These are phyloP conservation scores for Aphidius gifuensis DNA, from an alignment of 1,140 invertebrate genomes.

Conservation along the genomic window DNA sequence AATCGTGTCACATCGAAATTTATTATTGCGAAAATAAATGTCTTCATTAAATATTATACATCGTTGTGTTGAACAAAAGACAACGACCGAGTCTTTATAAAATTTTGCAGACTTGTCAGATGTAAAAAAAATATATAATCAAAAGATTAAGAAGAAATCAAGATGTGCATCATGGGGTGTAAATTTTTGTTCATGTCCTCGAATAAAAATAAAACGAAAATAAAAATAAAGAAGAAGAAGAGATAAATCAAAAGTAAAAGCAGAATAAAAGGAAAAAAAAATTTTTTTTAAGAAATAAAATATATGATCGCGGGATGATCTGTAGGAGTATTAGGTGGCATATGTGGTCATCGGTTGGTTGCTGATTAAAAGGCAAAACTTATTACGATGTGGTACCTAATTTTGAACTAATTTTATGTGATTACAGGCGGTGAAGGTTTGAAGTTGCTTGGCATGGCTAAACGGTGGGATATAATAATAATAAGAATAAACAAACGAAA, in stretches of 20 bases:
- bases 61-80: not conserved
- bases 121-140: no score
- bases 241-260: not conserved
- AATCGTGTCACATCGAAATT: conserved; percentile 10
- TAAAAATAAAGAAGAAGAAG: not conserved
- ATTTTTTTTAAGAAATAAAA: not conserved
- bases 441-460: not conserved
- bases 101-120: no score
- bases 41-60: conserved; percentile 18
- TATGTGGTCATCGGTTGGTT: not conserved
- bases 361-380: conserved; percentile 38
- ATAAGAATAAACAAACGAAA: not conserved
- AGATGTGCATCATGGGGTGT: conserved; percentile 2
- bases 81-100: no score
- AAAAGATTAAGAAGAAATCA: not conserved
- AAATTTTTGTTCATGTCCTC: not conserved
- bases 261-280: not conserved
- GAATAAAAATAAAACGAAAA: not conserved
- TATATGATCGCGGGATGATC: conserved; percentile 1
- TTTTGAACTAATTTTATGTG: conserved; percentile 38
- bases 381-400: conserved; percentile 36
- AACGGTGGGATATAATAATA: not conserved
- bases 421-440: conserved; percentile 25
- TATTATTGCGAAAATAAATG: conserved; percentile 21
- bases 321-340: conserved; percentile 8